Percentiles rank a stretch among this genome's conserved stretches.
Evolutionary conservation across 2,797 vertebrate genomes (phyloP).

Genomic region (Hapalemur alaotrensis): DNA sequence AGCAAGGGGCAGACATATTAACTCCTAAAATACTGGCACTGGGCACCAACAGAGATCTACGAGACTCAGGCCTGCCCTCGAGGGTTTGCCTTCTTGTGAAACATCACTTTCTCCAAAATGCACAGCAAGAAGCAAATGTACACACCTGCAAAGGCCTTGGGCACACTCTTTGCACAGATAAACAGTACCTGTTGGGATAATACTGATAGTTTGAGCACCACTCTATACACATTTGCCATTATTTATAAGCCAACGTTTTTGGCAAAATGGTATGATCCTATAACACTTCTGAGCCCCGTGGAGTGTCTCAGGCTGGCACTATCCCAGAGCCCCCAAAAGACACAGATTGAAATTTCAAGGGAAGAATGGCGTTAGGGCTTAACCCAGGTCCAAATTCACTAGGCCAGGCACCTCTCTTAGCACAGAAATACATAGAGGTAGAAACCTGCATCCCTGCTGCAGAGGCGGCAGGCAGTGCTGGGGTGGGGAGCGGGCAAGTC

Average conservation of each 20-base stretch:
- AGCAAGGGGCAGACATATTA: not conserved
- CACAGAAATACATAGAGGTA: not conserved
- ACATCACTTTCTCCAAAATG: not conserved
- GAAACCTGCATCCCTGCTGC: not conserved
- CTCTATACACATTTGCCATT: not conserved
- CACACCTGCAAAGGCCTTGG: not conserved
- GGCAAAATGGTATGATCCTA: rapidly evolving
- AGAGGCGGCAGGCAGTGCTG: not conserved
- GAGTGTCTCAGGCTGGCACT: not conserved
- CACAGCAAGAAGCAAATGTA: no score
- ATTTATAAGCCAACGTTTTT: not conserved
- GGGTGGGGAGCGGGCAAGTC: not conserved
- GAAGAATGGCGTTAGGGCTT: not conserved
- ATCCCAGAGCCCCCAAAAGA: not conserved
- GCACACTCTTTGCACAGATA: not conserved
- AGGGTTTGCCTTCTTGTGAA: not conserved
- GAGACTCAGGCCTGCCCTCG: rapidly evolving
- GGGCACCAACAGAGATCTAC: not conserved
- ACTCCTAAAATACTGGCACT: not conserved
- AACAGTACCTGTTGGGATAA: not conserved
- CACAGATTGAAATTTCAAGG: not conserved
- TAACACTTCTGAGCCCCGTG: not conserved
- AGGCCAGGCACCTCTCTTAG: not conserved
- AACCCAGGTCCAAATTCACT: not conserved
- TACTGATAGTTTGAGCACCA: not conserved